Conservation (phyloP, 2,113 vertebrate species). For the Drymodes brunneopygia region DNA sequence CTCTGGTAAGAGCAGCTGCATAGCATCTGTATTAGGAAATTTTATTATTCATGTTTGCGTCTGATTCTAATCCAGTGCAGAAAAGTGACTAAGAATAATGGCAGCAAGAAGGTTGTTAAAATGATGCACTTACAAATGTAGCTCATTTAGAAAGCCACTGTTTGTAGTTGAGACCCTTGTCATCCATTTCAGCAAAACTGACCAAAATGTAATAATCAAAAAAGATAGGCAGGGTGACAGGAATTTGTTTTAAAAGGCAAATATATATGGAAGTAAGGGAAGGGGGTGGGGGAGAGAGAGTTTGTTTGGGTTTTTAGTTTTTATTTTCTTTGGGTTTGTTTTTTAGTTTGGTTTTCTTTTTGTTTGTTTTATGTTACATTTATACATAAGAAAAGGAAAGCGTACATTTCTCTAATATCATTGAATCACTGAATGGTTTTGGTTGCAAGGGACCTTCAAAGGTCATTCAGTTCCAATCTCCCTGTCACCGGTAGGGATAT, state of each 20-base stretch:
- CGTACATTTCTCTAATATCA: not conserved
- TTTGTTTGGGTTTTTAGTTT: not conserved
- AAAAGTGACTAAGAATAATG: not conserved
- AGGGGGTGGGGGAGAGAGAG: rapidly evolving
- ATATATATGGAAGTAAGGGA: not conserved
- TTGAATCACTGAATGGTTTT: not conserved
- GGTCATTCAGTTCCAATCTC: not conserved
- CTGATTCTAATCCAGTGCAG: not conserved
- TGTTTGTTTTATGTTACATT: not conserved
- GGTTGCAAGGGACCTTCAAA: not conserved
- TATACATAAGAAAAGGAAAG: not conserved
- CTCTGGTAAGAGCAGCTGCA: not conserved
- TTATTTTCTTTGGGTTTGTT: not conserved
- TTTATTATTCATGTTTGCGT: not conserved
- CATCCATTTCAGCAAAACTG: not conserved
- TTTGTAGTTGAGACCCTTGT: not conserved
- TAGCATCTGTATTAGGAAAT: not conserved
- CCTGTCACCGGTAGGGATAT: not conserved
- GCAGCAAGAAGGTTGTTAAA: not conserved
- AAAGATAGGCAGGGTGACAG: not conserved
- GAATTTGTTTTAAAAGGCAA: not conserved
- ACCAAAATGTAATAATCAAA: not conserved
- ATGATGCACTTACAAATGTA: not conserved
- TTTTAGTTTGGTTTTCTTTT: not conserved
- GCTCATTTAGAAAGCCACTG: not conserved